A percentile compares a stretch with the other conserved stretches of the same genome.
Conservation (phyloP, 2,113 vertebrate species). For the Anarrhichthys ocellatus region DNA sequence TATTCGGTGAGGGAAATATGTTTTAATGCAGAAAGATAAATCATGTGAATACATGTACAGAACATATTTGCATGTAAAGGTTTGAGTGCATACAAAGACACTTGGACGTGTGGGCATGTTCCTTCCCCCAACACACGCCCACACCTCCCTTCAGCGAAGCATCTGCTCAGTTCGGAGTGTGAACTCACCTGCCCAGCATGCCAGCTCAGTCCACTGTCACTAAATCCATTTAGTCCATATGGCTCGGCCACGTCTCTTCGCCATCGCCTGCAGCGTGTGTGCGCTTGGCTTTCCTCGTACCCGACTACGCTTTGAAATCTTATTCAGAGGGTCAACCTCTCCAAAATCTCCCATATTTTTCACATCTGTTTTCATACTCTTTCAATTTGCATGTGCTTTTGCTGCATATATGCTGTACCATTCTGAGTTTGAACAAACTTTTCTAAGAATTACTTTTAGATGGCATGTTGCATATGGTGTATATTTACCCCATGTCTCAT, state of each 20-base stretch:
- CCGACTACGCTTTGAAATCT: conserved; percentile 39
- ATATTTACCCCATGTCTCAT: not conserved
- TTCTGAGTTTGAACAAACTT: not conserved
- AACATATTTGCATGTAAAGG: not conserved
- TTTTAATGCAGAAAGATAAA: not conserved
- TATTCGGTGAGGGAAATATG: not conserved
- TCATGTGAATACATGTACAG: not conserved
- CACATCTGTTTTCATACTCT: conserved; percentile 27
- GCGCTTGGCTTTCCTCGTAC: conserved; percentile 4
- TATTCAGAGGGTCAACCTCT: conserved; percentile 25
- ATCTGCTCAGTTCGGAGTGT: conserved; percentile 53
- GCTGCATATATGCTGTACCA: not conserved
- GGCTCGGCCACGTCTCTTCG: conserved; percentile 26
- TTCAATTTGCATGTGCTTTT: not conserved
- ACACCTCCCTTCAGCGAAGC: conserved; percentile 33
- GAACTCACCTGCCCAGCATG: conserved; percentile 61
- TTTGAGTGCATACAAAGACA: not conserved
- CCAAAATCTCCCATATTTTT: conserved; percentile 10
- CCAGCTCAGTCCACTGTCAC: conserved; percentile 28
- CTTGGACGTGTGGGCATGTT: not conserved
- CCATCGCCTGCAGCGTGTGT: not conserved
- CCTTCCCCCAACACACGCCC: not conserved
- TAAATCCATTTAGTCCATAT: conserved; percentile 66
- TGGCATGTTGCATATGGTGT: not conserved
- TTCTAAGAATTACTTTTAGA: not conserved